A percentile compares a stretch with the other conserved stretches of the same genome.
Conservation (phyloP, 2,888 invertebrate genomes). For the Scrobipalpa atriplicella region DNA sequence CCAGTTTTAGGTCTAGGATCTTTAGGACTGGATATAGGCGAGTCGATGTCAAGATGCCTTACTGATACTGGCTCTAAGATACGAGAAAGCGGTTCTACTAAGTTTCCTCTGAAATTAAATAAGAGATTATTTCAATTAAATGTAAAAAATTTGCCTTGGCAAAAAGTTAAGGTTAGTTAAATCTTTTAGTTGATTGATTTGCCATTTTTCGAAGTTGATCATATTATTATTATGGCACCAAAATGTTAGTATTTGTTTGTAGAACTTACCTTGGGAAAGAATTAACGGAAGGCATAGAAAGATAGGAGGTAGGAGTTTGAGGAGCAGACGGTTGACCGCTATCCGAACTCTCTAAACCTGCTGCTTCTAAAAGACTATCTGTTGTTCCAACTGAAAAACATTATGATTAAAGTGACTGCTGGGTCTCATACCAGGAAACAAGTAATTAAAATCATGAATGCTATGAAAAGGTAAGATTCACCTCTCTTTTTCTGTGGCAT, state of each 20-base stretch:
- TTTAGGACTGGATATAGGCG: constrained; percentile 59
- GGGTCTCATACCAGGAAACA: background rate
- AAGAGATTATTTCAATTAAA: too few species aligned
- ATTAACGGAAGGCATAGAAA: constrained; percentile 93
- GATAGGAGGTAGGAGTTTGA: constrained; percentile 88
- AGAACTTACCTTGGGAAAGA: constrained; percentile 87
- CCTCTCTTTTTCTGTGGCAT: constrained; percentile 77
- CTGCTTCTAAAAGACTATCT: constrained; percentile 72
- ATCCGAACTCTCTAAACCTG: constrained; percentile 73
- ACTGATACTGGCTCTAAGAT: constrained; percentile 91
- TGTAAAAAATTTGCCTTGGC: too few species aligned
- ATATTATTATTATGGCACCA: too few species aligned
- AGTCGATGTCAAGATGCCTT: constrained; percentile 85
- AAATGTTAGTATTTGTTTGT: too few species aligned
- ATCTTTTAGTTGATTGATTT: too few species aligned
- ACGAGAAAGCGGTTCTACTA: constrained; percentile 90
- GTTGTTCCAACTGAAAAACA: constrained; percentile 67
- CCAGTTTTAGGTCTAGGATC: constrained; percentile 35
- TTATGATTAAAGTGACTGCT: background rate
- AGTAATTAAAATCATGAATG: background rate
- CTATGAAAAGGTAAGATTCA: constrained; percentile 32
- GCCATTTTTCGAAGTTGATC: too few species aligned
- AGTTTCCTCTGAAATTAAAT: constrained; percentile 80
- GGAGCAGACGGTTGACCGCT: constrained; percentile 72
- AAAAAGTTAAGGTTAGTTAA: too few species aligned